Evolutionary conservation across 2,797 vertebrate genomes (phyloP).

Genomic region (Anolis apletophallus): DNA sequence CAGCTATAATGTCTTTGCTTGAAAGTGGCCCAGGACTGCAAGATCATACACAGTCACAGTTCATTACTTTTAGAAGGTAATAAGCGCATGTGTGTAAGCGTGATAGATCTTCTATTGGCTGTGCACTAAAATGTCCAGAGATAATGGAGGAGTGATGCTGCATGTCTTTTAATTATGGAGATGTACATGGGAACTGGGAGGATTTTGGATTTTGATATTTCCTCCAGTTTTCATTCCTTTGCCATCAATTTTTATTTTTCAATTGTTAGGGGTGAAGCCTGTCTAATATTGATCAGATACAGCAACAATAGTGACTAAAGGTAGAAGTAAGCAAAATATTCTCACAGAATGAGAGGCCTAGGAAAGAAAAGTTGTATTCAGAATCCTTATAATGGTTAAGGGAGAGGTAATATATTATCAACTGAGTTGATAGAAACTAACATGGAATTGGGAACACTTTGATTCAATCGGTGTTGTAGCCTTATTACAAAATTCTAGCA

Average conservation of each 20-base stretch:
- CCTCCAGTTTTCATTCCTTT: background rate
- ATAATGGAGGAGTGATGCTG: background rate
- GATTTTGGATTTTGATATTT: background rate
- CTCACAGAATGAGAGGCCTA: background rate
- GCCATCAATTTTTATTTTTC: background rate
- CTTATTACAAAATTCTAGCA: too few species aligned
- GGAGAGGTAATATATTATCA: background rate
- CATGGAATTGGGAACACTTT: background rate
- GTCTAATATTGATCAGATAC: background rate
- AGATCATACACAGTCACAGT: conserved; percentile 80
- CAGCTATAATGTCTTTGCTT: conserved; percentile 78
- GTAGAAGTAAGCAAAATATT: background rate
- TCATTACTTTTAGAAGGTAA: conserved; percentile 89
- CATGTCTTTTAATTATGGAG: background rate
- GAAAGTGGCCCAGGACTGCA: conserved; percentile 77
- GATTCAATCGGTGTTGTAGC: background rate
- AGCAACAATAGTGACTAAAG: background rate
- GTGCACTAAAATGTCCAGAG: background rate
- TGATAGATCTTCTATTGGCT: conserved; percentile 1
- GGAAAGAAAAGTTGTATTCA: background rate
- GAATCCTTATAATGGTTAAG: background rate
- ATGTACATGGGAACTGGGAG: background rate
- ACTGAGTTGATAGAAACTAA: conserved; percentile 6
- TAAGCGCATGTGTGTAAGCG: background rate
- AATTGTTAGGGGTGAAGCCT: background rate